Evolutionary conservation across 2,888 invertebrate genomes (phyloP).

Genomic region (Chaitophorus viminalis): DNA sequence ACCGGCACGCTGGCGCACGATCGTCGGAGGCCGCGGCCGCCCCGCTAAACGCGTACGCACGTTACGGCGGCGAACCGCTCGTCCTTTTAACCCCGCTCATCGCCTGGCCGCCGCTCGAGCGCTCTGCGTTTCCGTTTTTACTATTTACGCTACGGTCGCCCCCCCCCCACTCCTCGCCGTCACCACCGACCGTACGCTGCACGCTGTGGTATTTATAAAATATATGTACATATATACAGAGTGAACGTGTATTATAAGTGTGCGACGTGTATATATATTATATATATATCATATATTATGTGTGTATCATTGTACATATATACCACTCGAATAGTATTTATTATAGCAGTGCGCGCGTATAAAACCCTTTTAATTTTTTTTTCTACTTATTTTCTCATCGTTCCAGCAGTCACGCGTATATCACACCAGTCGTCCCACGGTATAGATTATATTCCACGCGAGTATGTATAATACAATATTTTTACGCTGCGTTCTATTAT

Average conservation of each 20-base stretch:
- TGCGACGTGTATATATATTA: background rate
- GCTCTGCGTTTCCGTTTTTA: constrained; percentile 35
- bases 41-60: background rate
- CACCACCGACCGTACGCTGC: background rate
- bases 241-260: background rate
- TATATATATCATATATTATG: too few relatives aligned
- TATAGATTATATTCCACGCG: background rate
- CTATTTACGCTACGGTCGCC: constrained; percentile 33
- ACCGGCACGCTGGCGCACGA: constrained; percentile 50
- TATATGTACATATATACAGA: background rate
- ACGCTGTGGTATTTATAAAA: background rate
- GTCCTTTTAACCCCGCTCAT: background rate
- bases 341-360: background rate
- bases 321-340: background rate
- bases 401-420: too few relatives aligned
- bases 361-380: background rate
- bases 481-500: background rate
- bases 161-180: background rate
- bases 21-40: constrained; percentile 7
- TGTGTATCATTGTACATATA: too few relatives aligned
- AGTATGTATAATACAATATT: too few relatives aligned
- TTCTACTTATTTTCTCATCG: background rate
- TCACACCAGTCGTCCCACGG: background rate
- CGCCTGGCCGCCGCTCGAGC: background rate
- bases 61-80: constrained; percentile 4